Base-by-base conservation (phyloP, 2,797 vertebrate species). In the Vipera ursinii region DNA sequence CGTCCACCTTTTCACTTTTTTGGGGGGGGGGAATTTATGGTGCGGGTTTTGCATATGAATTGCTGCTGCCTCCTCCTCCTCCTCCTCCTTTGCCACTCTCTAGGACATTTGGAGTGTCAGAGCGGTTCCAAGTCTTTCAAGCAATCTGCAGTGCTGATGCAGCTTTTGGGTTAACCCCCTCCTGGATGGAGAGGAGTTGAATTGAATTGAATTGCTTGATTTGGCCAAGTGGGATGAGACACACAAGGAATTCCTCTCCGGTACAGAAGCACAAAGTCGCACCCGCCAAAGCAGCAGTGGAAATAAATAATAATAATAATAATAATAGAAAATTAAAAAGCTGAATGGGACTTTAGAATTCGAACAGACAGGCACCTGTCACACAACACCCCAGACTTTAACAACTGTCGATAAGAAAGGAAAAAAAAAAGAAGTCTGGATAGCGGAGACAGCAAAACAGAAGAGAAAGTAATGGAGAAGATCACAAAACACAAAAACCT, bases 121-220 rank as follows among this genome's bases (percentile, higher is more conserved):
- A 97, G 98, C 98, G 97, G 98, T 96, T 98, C 93, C 92, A 98
- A 98, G 97, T 97, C 97, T 98, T 97, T 97, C 97, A 97, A 98
- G 98, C 97, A 98, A 97, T 97, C 97, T 97, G 97, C 97, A 96
- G 96, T 93, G 97, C 97, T 97, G 97, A 97, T 96, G 96, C 94
- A 92, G 96, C 92, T 69, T 93, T 87, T 56, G n/a, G 55, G 91
- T 96, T 97, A 97, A 97, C 97, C 96, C 97, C 95, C 97, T 95
- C 89, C 92, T 0, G 96, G 92, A 86, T 2, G 73, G 90, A 90
- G 53, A n/a, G 55, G n/a, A 4, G 6, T 85, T 69, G 87, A 51
- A 5, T 13, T 12, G 69, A 22, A 28, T 7, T 28, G 51, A 61
- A 51, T 4, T 13, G 63, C 61, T 28, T 10, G 6, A 1, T 63